Percentiles rank a stretch among this genome's conserved stretches.
Evolutionary conservation across 2,113 vertebrate species (phyloP).

Genomic region (Nothocercus julius): DNA sequence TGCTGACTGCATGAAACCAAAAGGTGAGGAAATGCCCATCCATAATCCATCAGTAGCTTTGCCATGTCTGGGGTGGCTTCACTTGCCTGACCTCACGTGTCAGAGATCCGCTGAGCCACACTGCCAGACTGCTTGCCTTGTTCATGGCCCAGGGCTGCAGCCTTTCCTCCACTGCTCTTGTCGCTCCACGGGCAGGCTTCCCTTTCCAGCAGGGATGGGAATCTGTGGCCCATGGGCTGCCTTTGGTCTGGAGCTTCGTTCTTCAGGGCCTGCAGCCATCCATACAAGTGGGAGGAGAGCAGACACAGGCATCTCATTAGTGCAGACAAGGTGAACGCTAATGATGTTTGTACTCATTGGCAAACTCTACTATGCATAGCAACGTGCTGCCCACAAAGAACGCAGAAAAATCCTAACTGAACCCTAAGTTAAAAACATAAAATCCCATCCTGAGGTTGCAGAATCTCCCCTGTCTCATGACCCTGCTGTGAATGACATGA

Average conservation of each 20-base stretch:
- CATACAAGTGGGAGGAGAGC: neutral
- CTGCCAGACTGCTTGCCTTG: fast-evolving
- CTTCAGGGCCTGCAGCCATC: neutral
- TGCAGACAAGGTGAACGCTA: neutral
- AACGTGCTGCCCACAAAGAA: neutral
- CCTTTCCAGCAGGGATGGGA: fast-evolving
- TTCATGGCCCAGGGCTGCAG: neutral
- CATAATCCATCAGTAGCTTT: neutral
- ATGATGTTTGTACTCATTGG: neutral
- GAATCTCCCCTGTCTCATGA: neutral
- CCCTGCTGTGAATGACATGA: neutral
- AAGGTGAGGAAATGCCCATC: neutral
- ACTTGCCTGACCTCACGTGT: neutral
- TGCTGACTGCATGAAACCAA: fast-evolving
- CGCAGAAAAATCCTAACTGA: neutral
- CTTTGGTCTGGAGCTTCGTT: neutral
- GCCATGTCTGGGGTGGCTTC: neutral
- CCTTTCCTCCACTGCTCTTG: neutral
- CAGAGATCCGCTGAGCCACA: neutral
- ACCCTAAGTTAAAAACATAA: neutral
- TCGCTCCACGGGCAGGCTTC: neutral
- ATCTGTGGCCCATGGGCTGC: neutral
- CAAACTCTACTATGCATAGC: neutral
- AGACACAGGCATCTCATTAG: fast-evolving
- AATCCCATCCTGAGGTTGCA: neutral